Base-by-base conservation (phyloP, 2,888 invertebrate genomes). In the Athalia circularis region DNA sequence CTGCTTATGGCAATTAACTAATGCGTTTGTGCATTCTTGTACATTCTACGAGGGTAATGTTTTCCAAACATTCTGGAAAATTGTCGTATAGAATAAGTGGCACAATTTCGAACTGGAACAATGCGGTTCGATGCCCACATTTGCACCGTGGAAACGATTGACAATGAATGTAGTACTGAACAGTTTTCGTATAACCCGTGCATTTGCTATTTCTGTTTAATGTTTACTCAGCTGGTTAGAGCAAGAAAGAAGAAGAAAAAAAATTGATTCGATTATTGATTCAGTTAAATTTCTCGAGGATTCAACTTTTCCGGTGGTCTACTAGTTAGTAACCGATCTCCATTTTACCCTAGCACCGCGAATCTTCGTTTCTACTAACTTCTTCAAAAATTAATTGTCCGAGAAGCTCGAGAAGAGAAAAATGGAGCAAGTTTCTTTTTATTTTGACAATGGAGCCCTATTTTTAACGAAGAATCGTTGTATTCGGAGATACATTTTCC, bases 21-120 rank as follows among this genome's bases (percentile, higher is more conserved):
- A 72, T 72, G 59, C 72, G 15, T 57, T 70, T 11, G 29, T 43
- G 70, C 29, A 72, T 72, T 72, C 59, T 72, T 57, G 29, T 29
- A 29, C 29, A 29, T 0, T 29, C 1, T 29, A 29, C 29, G 29
- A 29, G 29, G 29, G 2, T 29, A 29, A 29, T 29, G 29, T 29
- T 29, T 0, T 29, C 29, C 29, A 2, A 29, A 29, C 29, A 29
- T 29, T 29, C 29, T 29, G 29, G 29, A 29, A 29, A 29, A 29
- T 29, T 29, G 29, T 2, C 29, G 29, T 29, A 29, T 2, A 29
- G 29, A 29, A 29, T 29, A 29, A 29, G 29, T 29, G 2, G 29
- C 29, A 29, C 29, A 29, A 29, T 29, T 29, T 29, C 29, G 29
- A 29, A 29, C 29, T 29, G 29, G 29, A 29, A 29, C 29, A 29